A percentile compares a stretch with the other conserved stretches of the same genome.
These are phyloP conservation scores for Leptopilina myrica DNA, from an alignment of 2,888 invertebrate species.

Conservation along the genomic window DNA sequence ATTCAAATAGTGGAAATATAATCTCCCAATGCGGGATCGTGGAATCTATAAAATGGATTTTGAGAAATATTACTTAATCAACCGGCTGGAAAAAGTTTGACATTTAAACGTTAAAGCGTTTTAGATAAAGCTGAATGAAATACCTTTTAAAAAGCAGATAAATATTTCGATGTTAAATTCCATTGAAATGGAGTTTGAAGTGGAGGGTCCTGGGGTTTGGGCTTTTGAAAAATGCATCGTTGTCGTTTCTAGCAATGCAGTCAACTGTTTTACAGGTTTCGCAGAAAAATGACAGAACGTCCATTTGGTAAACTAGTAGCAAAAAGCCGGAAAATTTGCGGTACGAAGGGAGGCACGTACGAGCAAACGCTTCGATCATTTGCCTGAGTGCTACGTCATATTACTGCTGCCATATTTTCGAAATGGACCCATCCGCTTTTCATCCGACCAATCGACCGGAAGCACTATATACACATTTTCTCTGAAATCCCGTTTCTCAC, in stretches of 20 bases:
- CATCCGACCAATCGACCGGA: slow-evolving; percentile 26
- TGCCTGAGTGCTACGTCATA: slow-evolving; percentile 44
- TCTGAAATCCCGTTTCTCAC: not conserved
- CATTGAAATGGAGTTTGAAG: slow-evolving; percentile 3
- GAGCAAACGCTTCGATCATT: slow-evolving; percentile 47
- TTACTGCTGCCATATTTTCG: slow-evolving; percentile 35
- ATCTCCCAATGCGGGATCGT: no score
- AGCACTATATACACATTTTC: slow-evolving; percentile 7
- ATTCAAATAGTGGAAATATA: no score
- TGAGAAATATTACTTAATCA: no score
- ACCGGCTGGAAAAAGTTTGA: not conserved
- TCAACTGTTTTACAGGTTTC: slow-evolving; percentile 46
- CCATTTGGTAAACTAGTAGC: slow-evolving; percentile 42
- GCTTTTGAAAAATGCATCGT: slow-evolving; percentile 26
- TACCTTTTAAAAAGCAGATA: not conserved
- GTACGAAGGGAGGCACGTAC: slow-evolving; percentile 40
- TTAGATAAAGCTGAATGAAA: not conserved
- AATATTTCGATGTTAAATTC: slow-evolving; percentile 15
- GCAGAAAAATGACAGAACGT: slow-evolving; percentile 41
- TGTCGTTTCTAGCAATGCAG: slow-evolving; percentile 33
- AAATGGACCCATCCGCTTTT: slow-evolving; percentile 30
- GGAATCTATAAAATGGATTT: no score
- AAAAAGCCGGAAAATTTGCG: slow-evolving; percentile 35
- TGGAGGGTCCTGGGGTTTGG: not conserved
- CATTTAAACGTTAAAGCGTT: not conserved